Base-by-base conservation (phyloP, 2,888 invertebrate genomes). In the Xanthorhoe designata region DNA sequence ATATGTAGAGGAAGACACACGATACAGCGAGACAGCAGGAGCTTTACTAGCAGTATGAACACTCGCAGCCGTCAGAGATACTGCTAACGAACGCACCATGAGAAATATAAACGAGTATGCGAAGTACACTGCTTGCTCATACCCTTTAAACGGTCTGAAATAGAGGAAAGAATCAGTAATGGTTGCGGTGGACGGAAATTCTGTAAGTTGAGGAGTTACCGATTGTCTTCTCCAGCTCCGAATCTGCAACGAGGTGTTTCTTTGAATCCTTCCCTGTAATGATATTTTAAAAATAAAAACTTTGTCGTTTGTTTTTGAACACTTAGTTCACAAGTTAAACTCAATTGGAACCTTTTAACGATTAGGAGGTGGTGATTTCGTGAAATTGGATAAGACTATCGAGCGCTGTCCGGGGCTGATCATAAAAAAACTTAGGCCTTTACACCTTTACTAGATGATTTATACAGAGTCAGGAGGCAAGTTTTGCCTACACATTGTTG, bases 21-120 rank as follows among this genome's bases (percentile, higher is more conserved):
- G 92, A 77, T 95, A 95, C 29, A 96, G 83, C 0, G 94, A 84
- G 6, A 89, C 83, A 0, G 94, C 94, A 0, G 95, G 94, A 35
- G 90, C 82, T 52, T 88, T 84, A 58, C 95, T 94, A 4, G 94
- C 94, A 18, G 94, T 92, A 74, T 95, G 91, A 0, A 95, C 92
- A 3, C 87, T 83, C 0, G 95, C 91, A 0, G 95, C 96, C 49
- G 84, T 77, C 60, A 96, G 76, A 0, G 95, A 95, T 0, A 96
- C 95, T 0, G 94, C 92, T 13, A 95, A 81, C 0, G 95, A 94
- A 63, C 96, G 89, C 7, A 91, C 78, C 53, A 96, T 84, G 13
- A 96, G 86, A 78, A 95, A 96, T 52, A 94, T 89, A 69, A 96
- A 95, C 0, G 96, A 96, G 77, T 91, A 95, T 66, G 94, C 93